Base-by-base conservation (phyloP, 2,888 invertebrate species). In the Oeneis ivallda region DNA sequence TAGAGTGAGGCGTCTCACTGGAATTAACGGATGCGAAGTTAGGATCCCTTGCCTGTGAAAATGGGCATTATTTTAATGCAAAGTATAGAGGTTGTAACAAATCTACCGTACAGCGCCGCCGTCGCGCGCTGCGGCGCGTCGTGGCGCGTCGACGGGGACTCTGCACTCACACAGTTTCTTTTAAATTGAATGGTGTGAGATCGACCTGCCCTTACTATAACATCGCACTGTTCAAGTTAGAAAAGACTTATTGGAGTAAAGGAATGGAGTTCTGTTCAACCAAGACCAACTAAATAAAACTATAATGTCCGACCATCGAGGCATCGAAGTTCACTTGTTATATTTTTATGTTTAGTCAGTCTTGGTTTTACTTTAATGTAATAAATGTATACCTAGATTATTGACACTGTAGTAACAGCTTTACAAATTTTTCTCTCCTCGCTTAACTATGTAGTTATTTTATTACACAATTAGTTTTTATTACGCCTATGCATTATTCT, bases 21-120 rank as follows among this genome's bases (percentile, higher is more conserved):
- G 83, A 85, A 81, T 82, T 83, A 83, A 87, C 79, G 89, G 84
- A 85, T 84, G 88, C 83, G 90, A 81, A 85, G 89, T 87, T 89
- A 87, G 90, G 89, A 90, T 90, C 90, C 92, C 91, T 92, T 92
- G 92, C 92, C 92, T 92, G 93, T 93, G 94, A 95, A 95, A 95
- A 95, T 94, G 94, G 94, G 95, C 95, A 96, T 96, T 96, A 95
- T 94, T 96, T 96, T 95, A 94, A 95, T 96, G 96, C 96, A 96
- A 96, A 96, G 96, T 96, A 96, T 96, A 96, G 96, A 96, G 94
- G 95, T 96, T 95, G 95, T 95, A 95, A 92, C 88, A 85, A 82
- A 90, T 87, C 83, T 90, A 89, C 81, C 81, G 90, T 90, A 81
- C 86, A 87, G 87, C 78, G 81, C 85, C 86, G 86, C 86, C 89